Conservation (phyloP, 2,797 vertebrate genomes). For the Nannoperca australis region DNA sequence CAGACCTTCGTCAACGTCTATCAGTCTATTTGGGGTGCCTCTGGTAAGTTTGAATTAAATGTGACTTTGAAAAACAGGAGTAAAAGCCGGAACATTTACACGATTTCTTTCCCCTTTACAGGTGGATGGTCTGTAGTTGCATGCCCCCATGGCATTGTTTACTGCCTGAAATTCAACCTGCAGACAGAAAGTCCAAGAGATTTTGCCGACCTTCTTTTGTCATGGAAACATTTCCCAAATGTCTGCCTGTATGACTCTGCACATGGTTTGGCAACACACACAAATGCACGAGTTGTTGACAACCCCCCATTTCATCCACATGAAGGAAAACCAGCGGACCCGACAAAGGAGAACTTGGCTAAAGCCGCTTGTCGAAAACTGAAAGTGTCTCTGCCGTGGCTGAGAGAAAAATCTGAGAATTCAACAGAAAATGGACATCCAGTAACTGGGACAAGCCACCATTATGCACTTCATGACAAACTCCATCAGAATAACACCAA, state of each 20-base stretch:
- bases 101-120: not conserved
- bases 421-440: slow-evolving; percentile 16
- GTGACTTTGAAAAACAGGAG: not conserved
- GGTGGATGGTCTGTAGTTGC: slow-evolving; percentile 45
- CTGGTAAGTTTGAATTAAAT: slow-evolving; percentile 23
- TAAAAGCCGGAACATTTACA: not conserved
- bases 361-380: slow-evolving; percentile 16
- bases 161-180: slow-evolving; percentile 45
- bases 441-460: slow-evolving; percentile 24
- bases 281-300: slow-evolving; percentile 9
- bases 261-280: slow-evolving; percentile 29
- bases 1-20: slow-evolving; percentile 36
- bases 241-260: slow-evolving; percentile 45
- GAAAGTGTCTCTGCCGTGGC: slow-evolving; percentile 16
- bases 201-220: slow-evolving; percentile 35
- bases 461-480: slow-evolving; percentile 25
- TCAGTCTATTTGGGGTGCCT: slow-evolving; percentile 24
- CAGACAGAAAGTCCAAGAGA: slow-evolving; percentile 38
- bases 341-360: slow-evolving; percentile 22
- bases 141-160: slow-evolving; percentile 42
- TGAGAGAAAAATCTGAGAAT: not conserved
- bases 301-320: slow-evolving; percentile 22
- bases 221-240: slow-evolving; percentile 50
- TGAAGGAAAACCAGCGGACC: slow-evolving; percentile 27
- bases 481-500: slow-evolving; percentile 28